These are phyloP conservation scores for Tinamus guttatus DNA, from an alignment of 2,113 vertebrate genomes.

Conservation along the genomic window DNA sequence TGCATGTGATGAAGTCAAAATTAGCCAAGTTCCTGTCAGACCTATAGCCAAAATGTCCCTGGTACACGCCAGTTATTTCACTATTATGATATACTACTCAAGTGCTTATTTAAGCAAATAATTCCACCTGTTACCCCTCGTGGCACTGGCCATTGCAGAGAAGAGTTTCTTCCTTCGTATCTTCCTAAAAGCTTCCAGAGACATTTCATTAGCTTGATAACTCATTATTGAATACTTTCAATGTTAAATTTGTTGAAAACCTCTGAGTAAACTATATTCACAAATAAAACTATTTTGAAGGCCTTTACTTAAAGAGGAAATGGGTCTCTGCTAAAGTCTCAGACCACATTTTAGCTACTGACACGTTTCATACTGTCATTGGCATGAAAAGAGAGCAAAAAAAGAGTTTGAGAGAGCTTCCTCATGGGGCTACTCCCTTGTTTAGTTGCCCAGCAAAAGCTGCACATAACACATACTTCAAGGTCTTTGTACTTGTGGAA, in stretches of 20 bases:
- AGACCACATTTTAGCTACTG: background rate
- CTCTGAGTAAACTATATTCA: background rate
- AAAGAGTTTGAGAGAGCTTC: background rate
- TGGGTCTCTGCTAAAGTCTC: background rate
- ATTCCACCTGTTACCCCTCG: too few relatives aligned
- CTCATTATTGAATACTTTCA: background rate
- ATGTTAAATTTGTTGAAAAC: background rate
- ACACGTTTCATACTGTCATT: background rate
- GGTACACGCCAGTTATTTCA: background rate
- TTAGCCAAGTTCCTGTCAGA: background rate
- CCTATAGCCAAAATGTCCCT: background rate
- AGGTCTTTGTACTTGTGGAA: background rate
- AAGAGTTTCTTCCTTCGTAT: too few relatives aligned
- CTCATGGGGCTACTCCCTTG: background rate
- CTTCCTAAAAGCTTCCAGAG: background rate
- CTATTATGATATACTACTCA: background rate
- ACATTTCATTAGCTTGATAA: background rate
- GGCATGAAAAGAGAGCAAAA: background rate
- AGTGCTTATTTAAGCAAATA: rapidly evolving
- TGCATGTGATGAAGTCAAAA: background rate
- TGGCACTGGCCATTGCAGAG: too few relatives aligned
- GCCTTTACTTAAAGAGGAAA: background rate
- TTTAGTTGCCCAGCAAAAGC: background rate
- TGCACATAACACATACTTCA: background rate
- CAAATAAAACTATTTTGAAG: background rate